Base-by-base conservation (phyloP, 2,113 vertebrate genomes). In the Dinomys branickii region DNA sequence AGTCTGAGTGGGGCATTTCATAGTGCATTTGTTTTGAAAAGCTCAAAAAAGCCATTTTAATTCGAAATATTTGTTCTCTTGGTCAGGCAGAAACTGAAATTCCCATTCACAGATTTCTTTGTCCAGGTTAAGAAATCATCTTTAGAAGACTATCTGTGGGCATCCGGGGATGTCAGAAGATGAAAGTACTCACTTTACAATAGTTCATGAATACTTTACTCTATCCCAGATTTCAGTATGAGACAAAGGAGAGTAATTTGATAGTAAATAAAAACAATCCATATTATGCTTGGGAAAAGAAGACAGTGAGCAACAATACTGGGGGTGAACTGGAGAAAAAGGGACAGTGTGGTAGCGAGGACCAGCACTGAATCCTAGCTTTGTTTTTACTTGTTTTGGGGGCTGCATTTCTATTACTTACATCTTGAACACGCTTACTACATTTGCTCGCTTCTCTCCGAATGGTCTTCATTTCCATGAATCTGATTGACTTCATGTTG, bases 61-160 rank as follows among this genome's bases (percentile, higher is more conserved):
- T n/a, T 20, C 28, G 52, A 90, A 69, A 67, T 86, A 80, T 80
- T 92, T 93, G 22, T 94, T 84, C 81, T 86, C 61, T 30, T 52
- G 12, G 38, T 88, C 41, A 86, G 7, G 78, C 7, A 19, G 44
- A 38, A 92, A 85, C 38, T 88, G n/a, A 75, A 78, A 92, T 85
- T 94, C n/a, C 38, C 54, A 44, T 58, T 85, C 71, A 69, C 85
- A 26, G 20, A 63, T 52, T 88, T 47, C 33, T 58, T 85, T 91
- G 41, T 78, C 91, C 38, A 90, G 10, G 16, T 87, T 88, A 90
- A 77, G 38, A 89, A 6, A 44, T 65, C 41, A 54, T 58, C 56
- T 89, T 35, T 30, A 63, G 69, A 83, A 94, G 73, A 65, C 10
- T 35, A 0, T 91, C 3, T 52, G 0, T 41, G 58, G 14, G 8